Evolutionary conservation across 2,797 vertebrate species (phyloP).

Genomic region (Peromyscus nudipes): DNA sequence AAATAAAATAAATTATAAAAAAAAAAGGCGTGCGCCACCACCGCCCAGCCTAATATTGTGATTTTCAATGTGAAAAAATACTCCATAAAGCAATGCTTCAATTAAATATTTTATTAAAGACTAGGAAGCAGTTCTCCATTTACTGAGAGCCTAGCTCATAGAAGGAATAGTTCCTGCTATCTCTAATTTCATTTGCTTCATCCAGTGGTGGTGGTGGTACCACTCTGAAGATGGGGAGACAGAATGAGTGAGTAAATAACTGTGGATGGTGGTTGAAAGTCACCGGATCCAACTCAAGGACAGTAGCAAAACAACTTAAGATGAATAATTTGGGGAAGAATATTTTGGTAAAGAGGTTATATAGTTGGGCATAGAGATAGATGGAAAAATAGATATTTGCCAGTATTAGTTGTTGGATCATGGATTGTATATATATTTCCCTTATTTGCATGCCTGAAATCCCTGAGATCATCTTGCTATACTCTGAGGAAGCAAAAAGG

Average conservation of each 20-base stretch:
- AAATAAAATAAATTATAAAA: no score
- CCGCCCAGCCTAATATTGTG: no score
- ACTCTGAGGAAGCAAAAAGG: background rate
- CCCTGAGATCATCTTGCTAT: background rate
- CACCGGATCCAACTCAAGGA: no score
- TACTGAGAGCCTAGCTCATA: background rate
- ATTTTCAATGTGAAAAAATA: background rate
- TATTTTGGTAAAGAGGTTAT: background rate
- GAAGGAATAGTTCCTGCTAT: background rate
- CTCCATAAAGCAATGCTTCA: background rate
- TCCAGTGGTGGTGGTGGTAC: no score
- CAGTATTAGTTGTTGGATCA: background rate
- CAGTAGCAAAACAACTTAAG: no score
- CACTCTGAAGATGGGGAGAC: no score
- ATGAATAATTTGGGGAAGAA: background rate
- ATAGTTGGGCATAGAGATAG: background rate
- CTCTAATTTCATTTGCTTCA: background rate
- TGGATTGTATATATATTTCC: no score
- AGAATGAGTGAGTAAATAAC: no score
- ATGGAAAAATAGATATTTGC: background rate
- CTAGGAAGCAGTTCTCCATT: background rate
- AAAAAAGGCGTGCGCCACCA: no score
- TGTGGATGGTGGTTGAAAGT: no score
- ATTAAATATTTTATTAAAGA: background rate
- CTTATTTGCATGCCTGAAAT: background rate